These are phyloP conservation scores for Heliconius congener DNA, from an alignment of 1,140 invertebrate genomes.

Conservation along the genomic window DNA sequence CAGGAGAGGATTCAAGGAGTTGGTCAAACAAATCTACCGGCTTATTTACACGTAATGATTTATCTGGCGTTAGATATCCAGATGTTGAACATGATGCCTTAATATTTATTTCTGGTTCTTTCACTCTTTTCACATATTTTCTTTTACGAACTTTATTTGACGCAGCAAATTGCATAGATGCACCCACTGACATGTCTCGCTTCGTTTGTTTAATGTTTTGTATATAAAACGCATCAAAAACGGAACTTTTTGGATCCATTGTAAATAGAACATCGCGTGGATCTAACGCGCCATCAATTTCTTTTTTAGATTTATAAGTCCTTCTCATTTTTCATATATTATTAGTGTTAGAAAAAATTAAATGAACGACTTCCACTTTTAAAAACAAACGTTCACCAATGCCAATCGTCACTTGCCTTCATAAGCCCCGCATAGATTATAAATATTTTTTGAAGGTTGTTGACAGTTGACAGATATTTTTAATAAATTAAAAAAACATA, in stretches of 20 bases:
- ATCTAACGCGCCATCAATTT: constrained; percentile 56
- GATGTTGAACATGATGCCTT: constrained; percentile 44
- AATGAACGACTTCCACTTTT: constrained; percentile 24
- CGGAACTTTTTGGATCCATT: constrained; percentile 60
- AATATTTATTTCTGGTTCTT: constrained; percentile 40
- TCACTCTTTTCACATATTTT: constrained; percentile 66
- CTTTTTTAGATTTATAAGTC: constrained; percentile 74
- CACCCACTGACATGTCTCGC: constrained; percentile 61
- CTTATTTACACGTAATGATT: constrained; percentile 70
- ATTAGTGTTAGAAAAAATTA: background rate
- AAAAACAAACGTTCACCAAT: constrained; percentile 40
- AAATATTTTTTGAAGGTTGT: background rate
- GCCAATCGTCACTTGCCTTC: background rate
- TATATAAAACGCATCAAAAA: constrained; percentile 73
- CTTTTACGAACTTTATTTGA: constrained; percentile 65
- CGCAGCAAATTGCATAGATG: constrained; percentile 47
- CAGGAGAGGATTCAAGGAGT: constrained; percentile 34
- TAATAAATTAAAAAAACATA: background rate
- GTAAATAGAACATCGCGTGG: constrained; percentile 57
- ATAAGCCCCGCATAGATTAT: background rate
- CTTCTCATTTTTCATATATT: constrained; percentile 52
- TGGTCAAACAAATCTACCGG: constrained; percentile 65
- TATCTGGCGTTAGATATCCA: constrained; percentile 66
- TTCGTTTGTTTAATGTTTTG: constrained; percentile 75
- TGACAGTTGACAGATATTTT: background rate